These are phyloP conservation scores for Salpingus planirostris DNA, from an alignment of 2,888 invertebrate species.

Conservation along the genomic window DNA sequence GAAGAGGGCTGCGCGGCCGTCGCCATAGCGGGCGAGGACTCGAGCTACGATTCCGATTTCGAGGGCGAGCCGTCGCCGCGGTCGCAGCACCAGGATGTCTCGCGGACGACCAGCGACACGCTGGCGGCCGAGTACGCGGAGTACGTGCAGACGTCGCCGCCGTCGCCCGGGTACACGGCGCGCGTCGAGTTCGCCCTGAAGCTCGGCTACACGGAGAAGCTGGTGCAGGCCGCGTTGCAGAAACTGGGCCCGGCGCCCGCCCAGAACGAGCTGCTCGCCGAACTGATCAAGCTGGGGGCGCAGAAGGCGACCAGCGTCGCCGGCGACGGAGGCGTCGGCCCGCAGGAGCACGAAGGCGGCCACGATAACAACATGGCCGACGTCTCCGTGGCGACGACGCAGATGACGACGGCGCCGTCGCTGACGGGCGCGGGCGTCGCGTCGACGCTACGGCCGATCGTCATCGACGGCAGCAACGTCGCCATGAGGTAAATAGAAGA, in stretches of 20 bases:
- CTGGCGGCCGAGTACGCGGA: conserved; percentile 78
- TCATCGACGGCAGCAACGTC: conserved; percentile 91
- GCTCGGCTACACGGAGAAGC: conserved; percentile 81
- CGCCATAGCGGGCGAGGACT: conserved; percentile 59
- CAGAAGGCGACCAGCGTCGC: conserved; percentile 33
- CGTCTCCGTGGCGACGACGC: conserved; percentile 30
- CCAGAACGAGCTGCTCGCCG: conserved; percentile 80
- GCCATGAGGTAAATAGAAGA: conserved; percentile 89
- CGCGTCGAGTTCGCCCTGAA: conserved; percentile 85
- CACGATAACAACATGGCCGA: conserved; percentile 3
- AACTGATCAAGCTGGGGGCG: conserved; percentile 73
- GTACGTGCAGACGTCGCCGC: conserved; percentile 56
- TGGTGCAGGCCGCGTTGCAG: conserved; percentile 73
- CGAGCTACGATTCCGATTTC: conserved; percentile 80
- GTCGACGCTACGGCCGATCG: conserved; percentile 57
- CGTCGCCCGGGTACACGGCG: conserved; percentile 38
- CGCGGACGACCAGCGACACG: conserved; percentile 75
- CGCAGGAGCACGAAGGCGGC: conserved; percentile 16
- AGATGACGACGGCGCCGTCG: too few species aligned
- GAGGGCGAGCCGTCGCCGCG: conserved; percentile 44
- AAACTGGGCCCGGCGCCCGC: conserved; percentile 79
- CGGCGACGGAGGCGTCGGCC: conserved; percentile 34
- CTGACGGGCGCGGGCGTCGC: conserved; percentile 9
- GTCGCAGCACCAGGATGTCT: conserved; percentile 61
- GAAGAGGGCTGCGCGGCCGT: conserved; percentile 44